Percentiles rank a stretch among this genome's conserved stretches.
Conservation (phyloP, 2,113 vertebrate genomes). For the Pelmatolapia mariae region DNA sequence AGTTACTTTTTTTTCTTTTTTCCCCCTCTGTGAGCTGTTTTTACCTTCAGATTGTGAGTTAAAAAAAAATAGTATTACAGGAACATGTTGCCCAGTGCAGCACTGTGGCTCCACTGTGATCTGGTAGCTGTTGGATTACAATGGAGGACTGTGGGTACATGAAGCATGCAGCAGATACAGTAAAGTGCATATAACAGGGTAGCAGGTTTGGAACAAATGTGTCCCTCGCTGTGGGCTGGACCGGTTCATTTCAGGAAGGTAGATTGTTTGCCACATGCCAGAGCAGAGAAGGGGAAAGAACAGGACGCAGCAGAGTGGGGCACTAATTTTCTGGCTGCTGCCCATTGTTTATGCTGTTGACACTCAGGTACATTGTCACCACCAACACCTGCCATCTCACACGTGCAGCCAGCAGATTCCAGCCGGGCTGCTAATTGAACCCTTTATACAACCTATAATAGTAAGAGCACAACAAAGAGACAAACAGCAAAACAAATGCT, state of each 20-base stretch:
- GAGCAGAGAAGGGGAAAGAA: background rate
- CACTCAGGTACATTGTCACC: slow-evolving; percentile 21
- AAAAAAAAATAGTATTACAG: background rate
- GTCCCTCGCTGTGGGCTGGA: background rate
- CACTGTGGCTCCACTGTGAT: background rate
- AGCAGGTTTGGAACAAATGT: background rate
- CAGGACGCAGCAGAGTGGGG: background rate
- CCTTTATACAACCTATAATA: background rate
- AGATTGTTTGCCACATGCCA: background rate
- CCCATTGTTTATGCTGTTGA: slow-evolving; percentile 46
- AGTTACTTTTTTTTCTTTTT: background rate
- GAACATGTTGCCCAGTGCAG: background rate
- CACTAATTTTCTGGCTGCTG: slow-evolving; percentile 31
- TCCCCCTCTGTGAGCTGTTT: background rate
- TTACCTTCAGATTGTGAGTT: background rate
- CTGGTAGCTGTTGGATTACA: background rate
- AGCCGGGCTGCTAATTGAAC: slow-evolving; percentile 9
- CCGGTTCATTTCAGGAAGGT: background rate
- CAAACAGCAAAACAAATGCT: slow-evolving; percentile 4
- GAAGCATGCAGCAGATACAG: background rate
- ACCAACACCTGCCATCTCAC: slow-evolving; percentile 26
- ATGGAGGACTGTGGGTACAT: background rate
- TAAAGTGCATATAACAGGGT: background rate
- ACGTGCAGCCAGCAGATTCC: slow-evolving; percentile 51
- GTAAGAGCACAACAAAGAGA: background rate